Base-by-base conservation (phyloP, 2,797 vertebrate species). In the Acrossocheilus fasciatus region DNA sequence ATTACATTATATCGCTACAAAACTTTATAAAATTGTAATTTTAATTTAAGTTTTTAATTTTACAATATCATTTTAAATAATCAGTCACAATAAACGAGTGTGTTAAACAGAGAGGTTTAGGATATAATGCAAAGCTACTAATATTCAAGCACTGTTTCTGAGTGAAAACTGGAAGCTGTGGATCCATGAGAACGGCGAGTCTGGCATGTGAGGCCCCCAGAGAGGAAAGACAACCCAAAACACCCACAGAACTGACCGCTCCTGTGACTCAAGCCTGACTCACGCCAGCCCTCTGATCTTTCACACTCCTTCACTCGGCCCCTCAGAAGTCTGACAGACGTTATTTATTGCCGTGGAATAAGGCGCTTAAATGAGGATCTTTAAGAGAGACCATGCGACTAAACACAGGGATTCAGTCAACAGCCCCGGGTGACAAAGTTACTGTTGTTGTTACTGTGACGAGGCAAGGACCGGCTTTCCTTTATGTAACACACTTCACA, bases 221-320 rank as follows among this genome's bases (percentile, higher is more conserved):
- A 79, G 66, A 88, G 75, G 84, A 86, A 83, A 88, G 54, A 74
- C 80, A 70, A 88, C 84, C 83, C 81, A 66, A 78, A 88, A 80
- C 68, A 77, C 80, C 66, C 68, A 75, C 72, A 86, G 83, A 34
- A 72, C 36, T 79, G 76, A 85, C 75, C 87, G 14, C 74, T 79
- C 43, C 74, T 79, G 68, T 88, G 87, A 83, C 80, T 85, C 87
- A 88, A 88, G 41, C 15, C 84, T 88, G 87, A 86, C 80, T 83
- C 81, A 88, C 26, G 8, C 43, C 10, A 88, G 78, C 75, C 36
- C 87, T 79, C 43, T 88, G 84, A 88, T 88, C 87, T 88, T 88
- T 82, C 87, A 88, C 83, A 78, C 79, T 85, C 84, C 36, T 69
- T 77, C 80, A 78, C 80, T 62, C 69, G n/a, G 39, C 47, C 77